These are phyloP conservation scores for Stigmatopora argus DNA, from an alignment of 2,113 vertebrate genomes.

Conservation along the genomic window DNA sequence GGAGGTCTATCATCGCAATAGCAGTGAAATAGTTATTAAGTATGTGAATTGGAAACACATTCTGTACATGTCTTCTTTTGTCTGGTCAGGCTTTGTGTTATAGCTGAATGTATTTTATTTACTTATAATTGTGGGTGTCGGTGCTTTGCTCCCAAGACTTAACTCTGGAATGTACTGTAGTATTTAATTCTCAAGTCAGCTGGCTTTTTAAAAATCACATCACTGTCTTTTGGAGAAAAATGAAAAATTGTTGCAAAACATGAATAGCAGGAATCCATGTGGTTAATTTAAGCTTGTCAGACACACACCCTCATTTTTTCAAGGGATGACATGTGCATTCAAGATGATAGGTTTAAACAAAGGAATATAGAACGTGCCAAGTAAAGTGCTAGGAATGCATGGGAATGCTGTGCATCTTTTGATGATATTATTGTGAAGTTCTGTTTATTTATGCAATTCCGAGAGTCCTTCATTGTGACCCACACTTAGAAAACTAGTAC, in stretches of 20 bases:
- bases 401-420: not conserved
- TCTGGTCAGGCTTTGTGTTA: not conserved
- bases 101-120: not conserved
- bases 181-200: not conserved
- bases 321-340: not conserved
- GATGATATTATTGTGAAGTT: not conserved
- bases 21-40: not conserved
- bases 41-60: not conserved
- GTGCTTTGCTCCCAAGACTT: not conserved
- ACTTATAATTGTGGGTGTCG: not conserved
- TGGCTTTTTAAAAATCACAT: not conserved
- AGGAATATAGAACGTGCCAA: not conserved
- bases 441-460: too few species aligned
- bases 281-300: not conserved
- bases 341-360: not conserved
- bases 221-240: not conserved
- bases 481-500: too few species aligned
- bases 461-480: too few species aligned
- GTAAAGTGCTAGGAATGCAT: not conserved
- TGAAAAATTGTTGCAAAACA: not conserved
- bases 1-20: too few species aligned
- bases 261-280: conserved; percentile 6
- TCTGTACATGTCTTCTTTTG: not conserved
- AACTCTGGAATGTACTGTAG: not conserved
- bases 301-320: not conserved